Conservation (phyloP, 2,888 invertebrate genomes). For the Tetanocera ferruginea region DNA sequence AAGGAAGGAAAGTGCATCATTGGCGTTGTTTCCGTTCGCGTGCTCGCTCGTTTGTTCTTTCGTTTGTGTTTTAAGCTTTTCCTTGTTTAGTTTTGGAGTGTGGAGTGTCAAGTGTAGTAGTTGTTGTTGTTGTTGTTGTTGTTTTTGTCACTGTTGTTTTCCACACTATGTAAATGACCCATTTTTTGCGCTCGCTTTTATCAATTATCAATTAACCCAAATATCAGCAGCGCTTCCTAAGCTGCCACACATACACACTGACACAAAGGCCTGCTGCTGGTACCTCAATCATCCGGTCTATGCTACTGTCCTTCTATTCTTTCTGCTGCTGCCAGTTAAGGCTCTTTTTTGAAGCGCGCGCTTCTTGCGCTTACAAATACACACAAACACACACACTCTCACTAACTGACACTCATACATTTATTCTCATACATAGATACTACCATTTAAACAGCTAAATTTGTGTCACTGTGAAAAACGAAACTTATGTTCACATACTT, state of each 20-base stretch:
- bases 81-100: not conserved
- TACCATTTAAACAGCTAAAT: constrained; percentile 14
- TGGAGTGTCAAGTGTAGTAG: constrained; percentile 6
- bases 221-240: constrained; percentile 32
- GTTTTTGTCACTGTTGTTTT: not conserved
- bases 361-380: not conserved
- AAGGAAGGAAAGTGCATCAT: not conserved
- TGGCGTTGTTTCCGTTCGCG: not conserved
- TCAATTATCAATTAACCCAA: constrained; percentile 42
- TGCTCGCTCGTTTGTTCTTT: not conserved
- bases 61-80: not conserved
- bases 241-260: not conserved
- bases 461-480: constrained; percentile 38
- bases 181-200: constrained; percentile 30
- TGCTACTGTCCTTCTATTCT: not conserved
- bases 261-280: too few species aligned
- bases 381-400: not conserved
- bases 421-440: not conserved
- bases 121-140: constrained; percentile 9
- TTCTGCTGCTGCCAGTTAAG: not conserved
- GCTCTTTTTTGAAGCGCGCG: constrained; percentile 9
- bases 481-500: constrained; percentile 9
- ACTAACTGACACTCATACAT: not conserved
- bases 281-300: not conserved
- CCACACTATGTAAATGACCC: constrained; percentile 10